A percentile compares a stretch with the other conserved stretches of the same genome.
Conservation (phyloP, 2,888 invertebrate species). For the Diogma glabrata region DNA sequence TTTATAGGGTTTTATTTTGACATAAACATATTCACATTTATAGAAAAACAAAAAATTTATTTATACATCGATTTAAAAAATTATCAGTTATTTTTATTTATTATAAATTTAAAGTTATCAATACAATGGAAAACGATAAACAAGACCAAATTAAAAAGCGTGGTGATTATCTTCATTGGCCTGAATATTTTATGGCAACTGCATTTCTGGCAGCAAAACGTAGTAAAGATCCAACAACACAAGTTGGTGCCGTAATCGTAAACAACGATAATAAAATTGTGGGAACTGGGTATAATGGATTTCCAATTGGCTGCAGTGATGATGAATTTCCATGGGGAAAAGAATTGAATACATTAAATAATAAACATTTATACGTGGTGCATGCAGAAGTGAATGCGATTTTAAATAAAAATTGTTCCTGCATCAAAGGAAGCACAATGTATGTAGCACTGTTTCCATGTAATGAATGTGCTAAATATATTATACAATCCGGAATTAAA, state of each 20-base stretch:
- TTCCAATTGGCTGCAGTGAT: conserved; percentile 84
- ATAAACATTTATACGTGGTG: conserved; percentile 84
- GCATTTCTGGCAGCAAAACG: conserved; percentile 84
- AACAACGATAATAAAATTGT: conserved; percentile 69
- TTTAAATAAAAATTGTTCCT: conserved; percentile 71
- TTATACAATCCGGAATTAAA: conserved; percentile 85
- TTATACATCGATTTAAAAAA: no score
- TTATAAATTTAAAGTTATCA: no score
- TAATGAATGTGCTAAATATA: conserved; percentile 94
- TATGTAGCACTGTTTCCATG: conserved; percentile 92
- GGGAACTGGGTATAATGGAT: conserved; percentile 93
- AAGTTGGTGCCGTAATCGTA: conserved; percentile 94
- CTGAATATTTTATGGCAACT: conserved; percentile 92
- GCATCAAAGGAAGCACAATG: conserved; percentile 66
- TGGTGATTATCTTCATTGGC: conserved; percentile 65
- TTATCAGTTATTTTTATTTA: no score
- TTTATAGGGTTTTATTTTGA: no score
- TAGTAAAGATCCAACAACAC: conserved; percentile 87
- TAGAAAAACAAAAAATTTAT: no score
- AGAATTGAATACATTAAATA: conserved; percentile 48
- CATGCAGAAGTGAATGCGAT: conserved; percentile 98
- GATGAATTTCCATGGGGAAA: conserved; percentile 86
- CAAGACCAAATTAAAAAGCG: conserved; percentile 37
- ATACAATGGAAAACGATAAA: no score
- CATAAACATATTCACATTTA: no score